phyloP scores from a whole-genome alignment of 2,888 invertebrate species.

The Pyralis farinalis region DNA sequence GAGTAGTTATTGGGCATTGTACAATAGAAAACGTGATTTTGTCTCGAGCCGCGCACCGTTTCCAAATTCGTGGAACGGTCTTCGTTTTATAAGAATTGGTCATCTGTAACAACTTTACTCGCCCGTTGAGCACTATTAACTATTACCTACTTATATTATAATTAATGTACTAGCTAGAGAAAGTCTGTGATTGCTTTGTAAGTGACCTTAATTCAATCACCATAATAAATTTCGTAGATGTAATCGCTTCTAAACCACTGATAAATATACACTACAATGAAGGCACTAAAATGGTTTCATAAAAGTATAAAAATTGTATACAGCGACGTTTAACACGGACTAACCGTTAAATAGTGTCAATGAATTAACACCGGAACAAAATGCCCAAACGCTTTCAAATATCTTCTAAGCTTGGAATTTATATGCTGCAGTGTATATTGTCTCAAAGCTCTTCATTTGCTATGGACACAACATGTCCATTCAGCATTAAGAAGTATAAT shows the following conservation, averaged over 20 bases:
- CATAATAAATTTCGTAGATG: background rate
- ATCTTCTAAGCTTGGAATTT: slow-evolving; percentile 30
- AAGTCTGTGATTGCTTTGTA: background rate
- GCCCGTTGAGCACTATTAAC: background rate
- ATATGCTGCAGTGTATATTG: slow-evolving; percentile 9
- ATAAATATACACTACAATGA: slow-evolving; percentile 2
- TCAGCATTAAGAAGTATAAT: slow-evolving; percentile 27
- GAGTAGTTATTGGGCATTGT: slow-evolving; percentile 58
- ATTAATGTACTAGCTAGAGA: no score
- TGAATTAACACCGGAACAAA: slow-evolving; percentile 39
- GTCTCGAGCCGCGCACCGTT: slow-evolving; percentile 55
- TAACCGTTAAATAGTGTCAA: slow-evolving; percentile 49
- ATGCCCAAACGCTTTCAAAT: slow-evolving; percentile 26
- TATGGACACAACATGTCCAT: slow-evolving; percentile 17
- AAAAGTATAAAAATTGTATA: slow-evolving; percentile 37
- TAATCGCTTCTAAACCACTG: background rate
- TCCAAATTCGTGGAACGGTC: slow-evolving; percentile 47
- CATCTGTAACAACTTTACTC: slow-evolving; percentile 21
- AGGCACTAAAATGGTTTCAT: slow-evolving; percentile 14
- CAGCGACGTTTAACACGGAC: slow-evolving; percentile 38
- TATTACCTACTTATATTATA: no score
- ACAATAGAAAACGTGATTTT: slow-evolving; percentile 67
- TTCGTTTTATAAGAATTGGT: slow-evolving; percentile 29
- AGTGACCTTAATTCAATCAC: background rate
- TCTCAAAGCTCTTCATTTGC: slow-evolving; percentile 12